phyloP scores from a whole-genome alignment of 2,888 invertebrate species.

The Unio pictorum region DNA sequence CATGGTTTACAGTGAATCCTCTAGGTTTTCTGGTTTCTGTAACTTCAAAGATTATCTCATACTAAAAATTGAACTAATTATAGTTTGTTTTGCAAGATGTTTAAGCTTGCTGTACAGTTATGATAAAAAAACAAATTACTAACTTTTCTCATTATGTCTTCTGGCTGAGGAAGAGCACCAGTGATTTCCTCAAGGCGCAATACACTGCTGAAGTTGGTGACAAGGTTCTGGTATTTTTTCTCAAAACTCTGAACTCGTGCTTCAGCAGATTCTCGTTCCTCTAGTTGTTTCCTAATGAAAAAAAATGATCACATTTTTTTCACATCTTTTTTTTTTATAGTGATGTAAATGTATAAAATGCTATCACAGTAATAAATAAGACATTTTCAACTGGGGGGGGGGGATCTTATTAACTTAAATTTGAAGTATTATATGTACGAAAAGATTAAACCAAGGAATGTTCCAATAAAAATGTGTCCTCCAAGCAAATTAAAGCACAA shows the following conservation, averaged over 20 bases:
- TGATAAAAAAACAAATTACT: not conserved
- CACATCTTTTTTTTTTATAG: not conserved
- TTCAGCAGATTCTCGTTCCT: conserved; percentile 59
- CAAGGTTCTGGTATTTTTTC: conserved; percentile 50
- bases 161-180: conserved; percentile 33
- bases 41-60: no score
- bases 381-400: no score
- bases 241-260: conserved; percentile 41
- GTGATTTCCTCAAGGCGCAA: conserved; percentile 39
- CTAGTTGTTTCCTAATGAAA: conserved; percentile 53
- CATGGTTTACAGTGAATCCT: no score
- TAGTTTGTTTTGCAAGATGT: no score
- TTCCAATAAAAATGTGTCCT: no score
- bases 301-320: not conserved
- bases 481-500: no score
- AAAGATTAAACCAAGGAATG: no score
- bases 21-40: no score
- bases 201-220: conserved; percentile 48
- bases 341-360: not conserved
- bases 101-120: no score
- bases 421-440: no score
- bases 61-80: no score
- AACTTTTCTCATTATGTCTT: conserved; percentile 50
- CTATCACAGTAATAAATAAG: not conserved
- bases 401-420: no score